Base-by-base conservation (phyloP, 1,140 invertebrate genomes). In the Helicoverpa armigera region DNA sequence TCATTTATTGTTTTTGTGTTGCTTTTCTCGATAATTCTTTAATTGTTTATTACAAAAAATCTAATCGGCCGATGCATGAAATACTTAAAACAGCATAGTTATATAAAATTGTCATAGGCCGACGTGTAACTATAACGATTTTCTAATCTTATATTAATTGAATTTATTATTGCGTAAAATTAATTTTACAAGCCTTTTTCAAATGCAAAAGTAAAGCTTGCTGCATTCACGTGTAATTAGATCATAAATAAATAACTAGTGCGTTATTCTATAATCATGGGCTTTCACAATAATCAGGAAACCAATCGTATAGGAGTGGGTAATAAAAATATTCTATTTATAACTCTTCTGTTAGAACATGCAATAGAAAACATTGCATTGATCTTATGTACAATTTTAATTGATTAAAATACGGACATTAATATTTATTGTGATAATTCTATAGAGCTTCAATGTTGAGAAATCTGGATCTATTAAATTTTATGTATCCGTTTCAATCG, bases 391-490 rank as follows among this genome's bases (percentile, higher is more conserved):
- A 63, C 60, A 12, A 35, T 63, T 63, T 35, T 63, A 63, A 63
- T 63, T 63, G 61, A 65, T 43, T 43, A 43, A n/a, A n/a, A 43
- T 65, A 43, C 43, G 31, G 29, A 65, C 29, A 65, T 65, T 43
- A 65, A 43, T 35, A 12, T 43, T 65, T 43, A 65, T 0, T 65
- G 12, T 10, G 9, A 31, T 51, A 51, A 16, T 70, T 29, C 53
- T 53, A 69, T 18, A 67, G 7, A 48, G 48, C 11, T 48, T 67
- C n/a, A 67, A 12, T 69, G 43, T 50, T 69, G 10, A 50, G 50
- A 72, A 51, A 72, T 31, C 50, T 72, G 18, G 69, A 29, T 54
- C 69, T 31, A 54, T 72, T 53, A 72, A 72, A 12, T 72, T 72
- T 54, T 31, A 72, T 72, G 69, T 50, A 43, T 61, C 12, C 11